Conservation (phyloP, 1,140 invertebrate genomes). For the Saccostrea glomerata region DNA sequence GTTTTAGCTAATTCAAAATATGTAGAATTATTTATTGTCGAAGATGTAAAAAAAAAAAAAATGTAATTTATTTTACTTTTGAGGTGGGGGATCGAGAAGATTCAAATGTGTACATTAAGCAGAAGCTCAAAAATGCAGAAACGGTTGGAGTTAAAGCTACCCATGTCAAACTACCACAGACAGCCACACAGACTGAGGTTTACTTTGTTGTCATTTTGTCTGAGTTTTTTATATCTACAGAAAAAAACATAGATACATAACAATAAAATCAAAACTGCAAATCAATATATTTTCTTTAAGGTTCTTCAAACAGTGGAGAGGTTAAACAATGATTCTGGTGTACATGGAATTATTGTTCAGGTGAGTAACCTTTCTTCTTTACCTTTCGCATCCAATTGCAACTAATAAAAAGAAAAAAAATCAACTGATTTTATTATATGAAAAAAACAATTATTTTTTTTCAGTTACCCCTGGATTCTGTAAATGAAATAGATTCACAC, state of each 20-base stretch:
- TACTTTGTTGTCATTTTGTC: background rate
- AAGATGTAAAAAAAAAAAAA: no score
- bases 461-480: slow-evolving; percentile 92
- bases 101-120: slow-evolving; percentile 99
- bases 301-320: slow-evolving; percentile 86
- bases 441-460: slow-evolving; percentile 37
- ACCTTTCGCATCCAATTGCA: background rate
- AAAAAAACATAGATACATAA: background rate
- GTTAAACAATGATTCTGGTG: slow-evolving; percentile 89
- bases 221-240: no score
- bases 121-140: slow-evolving; percentile 95
- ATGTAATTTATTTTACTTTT: slow-evolving; percentile 40
- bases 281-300: slow-evolving; percentile 71
- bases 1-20: no score
- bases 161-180: slow-evolving; percentile 89
- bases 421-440: no score
- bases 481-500: slow-evolving; percentile 90
- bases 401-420: no score
- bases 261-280: background rate
- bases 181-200: slow-evolving; percentile 92
- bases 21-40: no score
- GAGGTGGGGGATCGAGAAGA: slow-evolving; percentile 95
- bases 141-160: slow-evolving; percentile 93
- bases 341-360: slow-evolving; percentile 98
- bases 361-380: slow-evolving; percentile 61